Conservation (phyloP, 1,140 invertebrate species). For the Marisa cornuarietis region DNA sequence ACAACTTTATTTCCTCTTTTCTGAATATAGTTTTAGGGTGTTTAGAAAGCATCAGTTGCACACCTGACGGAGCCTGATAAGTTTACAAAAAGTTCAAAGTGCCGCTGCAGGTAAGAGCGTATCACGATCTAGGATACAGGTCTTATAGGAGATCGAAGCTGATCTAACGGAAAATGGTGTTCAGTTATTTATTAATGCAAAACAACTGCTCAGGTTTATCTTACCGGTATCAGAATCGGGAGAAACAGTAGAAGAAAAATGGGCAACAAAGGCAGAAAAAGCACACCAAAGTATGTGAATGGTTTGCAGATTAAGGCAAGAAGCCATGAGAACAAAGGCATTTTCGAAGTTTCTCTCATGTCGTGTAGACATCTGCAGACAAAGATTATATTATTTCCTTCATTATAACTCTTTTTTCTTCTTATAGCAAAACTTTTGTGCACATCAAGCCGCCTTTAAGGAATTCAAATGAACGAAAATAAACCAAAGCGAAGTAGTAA, state of each 20-base stretch:
- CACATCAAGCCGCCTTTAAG: too few species aligned
- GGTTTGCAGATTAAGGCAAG: constrained; percentile 17
- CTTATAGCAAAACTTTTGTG: not conserved
- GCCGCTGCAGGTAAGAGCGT: too few species aligned
- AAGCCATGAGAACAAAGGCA: constrained; percentile 17
- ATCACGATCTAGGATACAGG: too few species aligned
- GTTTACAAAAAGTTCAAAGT: too few species aligned
- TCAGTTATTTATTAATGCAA: not conserved
- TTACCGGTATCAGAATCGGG: constrained; percentile 38
- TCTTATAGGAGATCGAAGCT: too few species aligned
- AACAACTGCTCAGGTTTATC: not conserved
- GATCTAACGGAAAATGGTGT: not conserved
- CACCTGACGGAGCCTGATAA: too few species aligned
- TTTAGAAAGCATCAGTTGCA: too few species aligned
- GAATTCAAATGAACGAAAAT: too few species aligned
- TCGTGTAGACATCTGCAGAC: constrained; percentile 39
- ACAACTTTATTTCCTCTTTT: too few species aligned
- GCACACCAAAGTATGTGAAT: constrained; percentile 29
- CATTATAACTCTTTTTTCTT: not conserved
- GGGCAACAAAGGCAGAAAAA: constrained; percentile 31
- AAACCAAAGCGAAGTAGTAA: too few species aligned
- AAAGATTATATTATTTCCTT: not conserved
- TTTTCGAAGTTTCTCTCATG: constrained; percentile 42
- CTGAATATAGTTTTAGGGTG: too few species aligned
- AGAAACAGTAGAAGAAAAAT: constrained; percentile 33